phyloP scores from a whole-genome alignment of 2,113 vertebrate genomes.

The Poeciliopsis prolifica region DNA sequence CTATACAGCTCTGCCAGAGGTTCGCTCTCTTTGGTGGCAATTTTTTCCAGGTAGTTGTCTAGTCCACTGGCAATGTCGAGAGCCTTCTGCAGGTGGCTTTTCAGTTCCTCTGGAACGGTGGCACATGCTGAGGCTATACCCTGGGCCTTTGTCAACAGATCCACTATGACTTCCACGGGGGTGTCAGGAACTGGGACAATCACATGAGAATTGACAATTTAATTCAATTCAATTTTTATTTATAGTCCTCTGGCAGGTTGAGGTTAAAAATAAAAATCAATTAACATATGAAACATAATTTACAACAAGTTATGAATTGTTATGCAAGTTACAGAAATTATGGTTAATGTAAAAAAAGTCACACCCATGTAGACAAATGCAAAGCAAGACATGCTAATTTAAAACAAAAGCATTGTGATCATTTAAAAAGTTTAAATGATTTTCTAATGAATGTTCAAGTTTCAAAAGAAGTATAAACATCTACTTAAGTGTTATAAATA shows the following conservation, averaged over 20 bases:
- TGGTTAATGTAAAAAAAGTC: too few relatives aligned
- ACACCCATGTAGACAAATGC: too few relatives aligned
- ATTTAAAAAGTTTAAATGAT: too few relatives aligned
- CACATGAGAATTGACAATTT: background rate
- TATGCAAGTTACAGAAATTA: too few relatives aligned
- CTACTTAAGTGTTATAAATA: background rate
- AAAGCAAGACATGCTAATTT: too few relatives aligned
- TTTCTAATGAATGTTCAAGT: background rate
- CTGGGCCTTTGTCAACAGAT: conserved; percentile 79
- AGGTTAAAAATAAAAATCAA: too few relatives aligned
- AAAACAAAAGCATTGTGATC: too few relatives aligned
- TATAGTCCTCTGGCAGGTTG: too few relatives aligned
- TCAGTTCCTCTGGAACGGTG: conserved; percentile 72
- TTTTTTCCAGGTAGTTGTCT: conserved; percentile 74
- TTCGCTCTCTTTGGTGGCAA: conserved; percentile 72
- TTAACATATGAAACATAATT: too few relatives aligned
- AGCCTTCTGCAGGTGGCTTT: conserved; percentile 74
- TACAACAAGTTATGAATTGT: too few relatives aligned
- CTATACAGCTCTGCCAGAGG: conserved; percentile 68
- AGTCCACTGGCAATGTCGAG: conserved; percentile 78
- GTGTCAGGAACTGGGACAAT: conserved; percentile 72
- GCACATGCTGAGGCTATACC: conserved; percentile 64
- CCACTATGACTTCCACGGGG: conserved; percentile 74
- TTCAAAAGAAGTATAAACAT: background rate
- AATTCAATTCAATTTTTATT: too few relatives aligned